Base-by-base conservation (phyloP, 2,113 vertebrate species). In the Geococcyx californianus region DNA sequence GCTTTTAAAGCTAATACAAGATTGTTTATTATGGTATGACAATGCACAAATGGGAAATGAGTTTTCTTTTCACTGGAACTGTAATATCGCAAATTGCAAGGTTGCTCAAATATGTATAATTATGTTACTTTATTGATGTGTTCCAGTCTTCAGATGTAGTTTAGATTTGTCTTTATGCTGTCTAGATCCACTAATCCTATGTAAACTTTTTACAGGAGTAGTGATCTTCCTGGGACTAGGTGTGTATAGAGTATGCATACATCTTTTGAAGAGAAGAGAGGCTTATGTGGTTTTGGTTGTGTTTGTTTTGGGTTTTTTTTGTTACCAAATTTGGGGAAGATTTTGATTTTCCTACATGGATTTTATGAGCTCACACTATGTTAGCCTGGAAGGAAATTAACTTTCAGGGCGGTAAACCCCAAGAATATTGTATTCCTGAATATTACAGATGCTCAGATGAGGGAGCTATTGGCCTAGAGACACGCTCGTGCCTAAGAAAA, bases 401-500 rank as follows among this genome's bases (percentile, higher is more conserved):
- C 29, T 85, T 9, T 0, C 51, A 90, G 59, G 59, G 24, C 85
- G 58, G 63, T 76, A 68, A 88, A 91, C 26, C 8, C 12, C 67
- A 66, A 64, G 42, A 68, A 86, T 75, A 52, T 72, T 67, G 16
- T 33, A 34, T 73, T 62, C 31, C 55, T 63, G 85, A 81, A 40
- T 94, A 31, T 90, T 95, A 34, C 66, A 92, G 91, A 90, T 91
- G 70, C 73, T 94, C 94, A 96, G 86, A 89, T 97, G 93, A 96
- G 76, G 84, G 92, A 83, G 93, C 94, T 94, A 78, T 79, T 95
- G 92, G 93, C 75, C 91, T 95, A 69, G 87, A 79, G 92, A 97
- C 93, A 0, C 23, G 13, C 34, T 45, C 58, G 38, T 73, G 54
- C 34, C 67, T 63, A 68, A 78, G 74, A 96, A 95, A 94, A 74